Evolutionary conservation across 2,113 vertebrate genomes (phyloP), one percentile per base, ranked within the genome.

Genomic region (Protobothrops flavoviridis): DNA sequence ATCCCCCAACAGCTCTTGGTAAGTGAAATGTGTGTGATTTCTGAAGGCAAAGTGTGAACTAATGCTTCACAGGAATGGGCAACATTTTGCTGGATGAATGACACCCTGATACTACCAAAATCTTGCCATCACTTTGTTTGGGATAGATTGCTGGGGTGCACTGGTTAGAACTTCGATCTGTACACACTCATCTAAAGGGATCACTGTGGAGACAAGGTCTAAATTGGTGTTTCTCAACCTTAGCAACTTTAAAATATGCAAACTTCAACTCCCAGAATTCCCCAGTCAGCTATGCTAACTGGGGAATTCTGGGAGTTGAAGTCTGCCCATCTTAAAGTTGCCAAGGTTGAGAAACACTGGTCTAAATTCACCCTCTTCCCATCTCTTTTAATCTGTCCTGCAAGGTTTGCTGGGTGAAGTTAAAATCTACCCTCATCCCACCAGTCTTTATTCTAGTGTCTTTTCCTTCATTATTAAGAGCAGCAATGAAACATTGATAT

Each of bases 1-100:
- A 99, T 99, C 95, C 99, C 99, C 0, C 99, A 99, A 93, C 98
- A 99, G 95, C 96, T 99, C 85, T 95, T 99, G 98, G 99, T 99
- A 96, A 97, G 97, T 5, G 87, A 24, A 11, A 29, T n/a, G 23
- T 8, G 56, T 85, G 21, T 26, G 50, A 15, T 8, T 7, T 24
- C 23, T 45, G 3, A 0, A 0, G 13, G 20, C 4, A 0, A 4
- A 1, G 1, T 52, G 17, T 52, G 0, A 15, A 3, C 0, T 26
- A 48, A n/a, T 9, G 6, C 17, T 74, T 17, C 13, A 33, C 69
- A 74, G 13, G 69, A 15, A 33, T 74, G 12, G n/a, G 12, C 5
- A 74, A 74, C 69, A 39, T 39, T 74, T 74, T 74, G n/a, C 64
- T 17, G 13, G 33, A 33, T 74, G 13, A 8, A 33, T 74, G n/a